Base-by-base conservation (phyloP, 1,140 invertebrate genomes). In the Leptestheria dahalacensis region DNA sequence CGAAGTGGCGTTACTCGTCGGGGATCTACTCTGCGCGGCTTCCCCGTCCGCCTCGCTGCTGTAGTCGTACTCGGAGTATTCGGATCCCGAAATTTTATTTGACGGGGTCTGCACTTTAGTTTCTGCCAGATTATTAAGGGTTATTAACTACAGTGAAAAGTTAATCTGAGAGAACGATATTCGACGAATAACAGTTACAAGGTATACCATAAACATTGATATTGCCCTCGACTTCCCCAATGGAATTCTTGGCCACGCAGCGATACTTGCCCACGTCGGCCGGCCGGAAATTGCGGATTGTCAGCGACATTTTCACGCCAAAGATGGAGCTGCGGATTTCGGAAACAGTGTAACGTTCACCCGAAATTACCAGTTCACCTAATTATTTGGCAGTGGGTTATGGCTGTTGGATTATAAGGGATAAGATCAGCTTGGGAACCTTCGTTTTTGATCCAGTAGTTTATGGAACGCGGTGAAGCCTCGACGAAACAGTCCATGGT, bases 401-500 rank as follows among this genome's bases (percentile, higher is more conserved):
- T n/a, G n/a, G n/a, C n/a, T n/a, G n/a, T 15, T 41, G 33, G 15
- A 41, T 41, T 41, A 41, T 41, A 41, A 9, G 6, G 6, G 6
- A 41, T 41, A 15, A 9, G 6, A 41, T 6, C 33, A 41, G 15
- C 15, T 41, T 41, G 15, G 6, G 74, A 78, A 83, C 86, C 83
- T 72, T 82, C 79, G 68, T 85, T 82, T 63, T 79, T 79, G 67
- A 82, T 83, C 89, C 89, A 92, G 62, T 83, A 86, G 73, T 89
- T 88, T 75, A 90, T 82, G n/a, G 88, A 85, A 66, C 82, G 84
- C 3, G 88, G 88, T 53, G 85, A 89, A n/a, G 87, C 86, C 77
- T 91, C 87, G 33, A 90, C 84, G 66, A 81, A 79, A 68, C 88
- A 91, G 67, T 89, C 83, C 23, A 91, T 72, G 46, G 81, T 75